Percentiles rank a stretch among this genome's conserved stretches.
These are phyloP conservation scores for Bugula neritina DNA, from an alignment of 2,888 invertebrate species.

Conservation along the genomic window DNA sequence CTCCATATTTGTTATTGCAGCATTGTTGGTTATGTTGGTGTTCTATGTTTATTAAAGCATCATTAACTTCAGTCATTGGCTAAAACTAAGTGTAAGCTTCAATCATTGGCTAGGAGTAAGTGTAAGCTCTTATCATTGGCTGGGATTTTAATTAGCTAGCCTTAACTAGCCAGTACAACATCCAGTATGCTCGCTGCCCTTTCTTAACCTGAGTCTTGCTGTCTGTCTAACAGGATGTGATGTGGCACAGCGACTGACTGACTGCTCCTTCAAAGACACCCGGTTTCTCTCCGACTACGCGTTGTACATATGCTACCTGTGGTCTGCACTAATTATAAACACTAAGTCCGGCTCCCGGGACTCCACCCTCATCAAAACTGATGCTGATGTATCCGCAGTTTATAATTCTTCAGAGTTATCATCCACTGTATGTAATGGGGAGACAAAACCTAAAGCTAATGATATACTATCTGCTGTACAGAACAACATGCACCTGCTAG, in stretches of 20 bases:
- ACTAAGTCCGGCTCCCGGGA: neutral
- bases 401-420: neutral
- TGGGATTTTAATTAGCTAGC: no score
- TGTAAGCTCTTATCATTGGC: no score
- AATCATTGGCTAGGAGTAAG: no score
- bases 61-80: no score
- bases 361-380: neutral
- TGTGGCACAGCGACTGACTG: neutral
- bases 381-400: neutral
- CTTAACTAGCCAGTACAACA: no score
- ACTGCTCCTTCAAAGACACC: neutral
- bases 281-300: neutral
- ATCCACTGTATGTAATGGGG: neutral
- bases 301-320: slow-evolving; percentile 10
- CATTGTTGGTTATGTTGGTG: no score
- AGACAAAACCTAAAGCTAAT: neutral
- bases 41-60: no score
- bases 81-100: no score
- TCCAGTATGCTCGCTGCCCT: no score
- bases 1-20: no score
- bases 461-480: neutral
- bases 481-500: neutral
- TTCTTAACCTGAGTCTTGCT: no score
- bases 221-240: slow-evolving; percentile 22
- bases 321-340: slow-evolving; percentile 10